phyloP scores from a whole-genome alignment of 2,797 vertebrate species.

The Mico argentatus region DNA sequence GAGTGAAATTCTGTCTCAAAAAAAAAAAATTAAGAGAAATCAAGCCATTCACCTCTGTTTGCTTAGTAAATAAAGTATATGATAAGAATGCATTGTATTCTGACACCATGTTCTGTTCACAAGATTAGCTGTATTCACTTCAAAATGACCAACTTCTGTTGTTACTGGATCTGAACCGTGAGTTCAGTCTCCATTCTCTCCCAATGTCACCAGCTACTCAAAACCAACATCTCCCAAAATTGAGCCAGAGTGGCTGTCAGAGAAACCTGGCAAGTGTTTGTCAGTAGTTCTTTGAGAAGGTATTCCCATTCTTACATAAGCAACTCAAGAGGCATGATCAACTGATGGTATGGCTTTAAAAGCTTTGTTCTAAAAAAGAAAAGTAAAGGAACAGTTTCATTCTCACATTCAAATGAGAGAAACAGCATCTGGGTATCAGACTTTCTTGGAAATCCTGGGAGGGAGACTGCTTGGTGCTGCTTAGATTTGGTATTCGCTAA shows the following conservation, averaged over 20 bases:
- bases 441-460: not conserved
- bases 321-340: not conserved
- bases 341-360: not conserved
- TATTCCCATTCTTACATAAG: not conserved
- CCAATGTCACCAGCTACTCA: not conserved
- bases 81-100: not conserved
- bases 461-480: not conserved
- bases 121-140: not conserved
- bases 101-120: not conserved
- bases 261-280: not conserved
- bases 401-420: not conserved
- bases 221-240: not conserved
- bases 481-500: not conserved
- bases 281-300: not conserved
- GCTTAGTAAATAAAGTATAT: not conserved
- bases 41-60: not conserved
- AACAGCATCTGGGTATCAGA: not conserved
- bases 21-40: not conserved
- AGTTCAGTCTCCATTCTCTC: not conserved
- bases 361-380: not conserved
- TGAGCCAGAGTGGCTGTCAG: not conserved
- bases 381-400: not conserved
- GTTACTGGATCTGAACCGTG: not conserved
- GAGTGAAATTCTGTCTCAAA: too few relatives aligned
- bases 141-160: not conserved